Percentiles rank a stretch among this genome's conserved stretches.
phyloP scores from a whole-genome alignment of 2,797 vertebrate genomes.

The Columba guinea region DNA sequence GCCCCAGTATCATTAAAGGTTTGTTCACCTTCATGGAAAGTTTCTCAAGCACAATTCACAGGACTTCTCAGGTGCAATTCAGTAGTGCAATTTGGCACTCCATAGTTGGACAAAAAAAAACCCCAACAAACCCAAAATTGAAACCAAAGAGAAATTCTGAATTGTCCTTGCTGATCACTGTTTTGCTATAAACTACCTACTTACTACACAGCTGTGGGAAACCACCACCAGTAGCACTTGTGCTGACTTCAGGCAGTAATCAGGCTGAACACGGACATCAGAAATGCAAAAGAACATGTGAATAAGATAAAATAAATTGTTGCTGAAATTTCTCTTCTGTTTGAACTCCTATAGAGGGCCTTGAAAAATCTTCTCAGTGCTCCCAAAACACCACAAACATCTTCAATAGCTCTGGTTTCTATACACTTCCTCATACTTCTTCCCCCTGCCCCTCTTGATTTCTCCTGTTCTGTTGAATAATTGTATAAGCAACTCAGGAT shows the following conservation, averaged over 20 bases:
- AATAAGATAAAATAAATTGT: neutral
- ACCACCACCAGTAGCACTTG: neutral
- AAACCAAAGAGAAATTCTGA: neutral
- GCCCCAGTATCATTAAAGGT: neutral
- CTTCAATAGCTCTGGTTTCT: neutral
- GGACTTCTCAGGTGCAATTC: neutral
- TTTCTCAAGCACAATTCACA: neutral
- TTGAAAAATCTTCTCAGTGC: neutral
- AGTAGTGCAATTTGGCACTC: neutral
- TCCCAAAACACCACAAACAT: neutral
- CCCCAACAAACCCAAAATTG: neutral
- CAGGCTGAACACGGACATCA: neutral
- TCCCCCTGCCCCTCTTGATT: neutral
- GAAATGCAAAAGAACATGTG: neutral
- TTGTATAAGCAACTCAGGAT: neutral
- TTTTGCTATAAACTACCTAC: neutral
- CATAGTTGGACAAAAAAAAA: neutral
- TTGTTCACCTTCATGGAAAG: neutral
- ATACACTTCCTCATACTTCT: neutral
- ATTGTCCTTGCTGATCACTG: neutral
- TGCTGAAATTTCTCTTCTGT: neutral
- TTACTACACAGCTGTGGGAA: neutral
- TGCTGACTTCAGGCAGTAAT: neutral
- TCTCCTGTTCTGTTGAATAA: neutral
- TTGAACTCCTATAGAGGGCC: neutral